Base-by-base conservation (phyloP, 2,113 vertebrate species). In the Muntiacus reevesi region DNA sequence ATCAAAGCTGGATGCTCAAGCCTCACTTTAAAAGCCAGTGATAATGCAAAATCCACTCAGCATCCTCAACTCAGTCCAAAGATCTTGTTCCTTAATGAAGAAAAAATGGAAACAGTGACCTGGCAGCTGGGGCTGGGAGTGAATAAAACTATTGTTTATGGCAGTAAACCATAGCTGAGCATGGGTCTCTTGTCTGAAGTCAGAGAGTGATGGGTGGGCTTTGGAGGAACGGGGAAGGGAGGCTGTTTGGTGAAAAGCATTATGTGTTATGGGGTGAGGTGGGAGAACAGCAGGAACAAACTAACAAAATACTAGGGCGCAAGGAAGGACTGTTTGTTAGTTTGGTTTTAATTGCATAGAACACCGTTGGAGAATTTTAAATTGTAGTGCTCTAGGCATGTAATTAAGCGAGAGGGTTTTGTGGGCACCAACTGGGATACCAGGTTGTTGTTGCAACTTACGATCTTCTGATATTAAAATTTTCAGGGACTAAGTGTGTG, bases 301-400 rank as follows among this genome's bases (percentile, higher is more conserved):
- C 78, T 27, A 30, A 71, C 81, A 67, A 57, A 94, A 79, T 57
- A 78, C 85, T 33, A 97, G 60, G 71, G 74, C 16, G 6, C 27
- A 28, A 76, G 54, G 5, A 67, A 97, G 62, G 36, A 54, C 54
- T 83, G 89, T 95, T 91, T 59, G 40, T 94, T 84, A 64, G 84
- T 92, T 87, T 87, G 74, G 78, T 96, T 97, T 85, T 97, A 96
- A 97, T 96, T 94, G 76, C 95, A 47, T 13, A 54, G 95, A 81
- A 83, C 28, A 5, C 16, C 16, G 83, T 93, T 97, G 94, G 94
- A 89, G 89, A 78, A 89, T 94, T 98, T 97, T 95, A 89, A 97
- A 97, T 67, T 81, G 95, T 89, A 84, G 91, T 79, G 21, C 93
- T 95, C 30, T 59, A n/a, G 91, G 96, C 83, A 81, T 89, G 83